Conservation (phyloP, 2,113 vertebrate species). For the Garra rufa region DNA sequence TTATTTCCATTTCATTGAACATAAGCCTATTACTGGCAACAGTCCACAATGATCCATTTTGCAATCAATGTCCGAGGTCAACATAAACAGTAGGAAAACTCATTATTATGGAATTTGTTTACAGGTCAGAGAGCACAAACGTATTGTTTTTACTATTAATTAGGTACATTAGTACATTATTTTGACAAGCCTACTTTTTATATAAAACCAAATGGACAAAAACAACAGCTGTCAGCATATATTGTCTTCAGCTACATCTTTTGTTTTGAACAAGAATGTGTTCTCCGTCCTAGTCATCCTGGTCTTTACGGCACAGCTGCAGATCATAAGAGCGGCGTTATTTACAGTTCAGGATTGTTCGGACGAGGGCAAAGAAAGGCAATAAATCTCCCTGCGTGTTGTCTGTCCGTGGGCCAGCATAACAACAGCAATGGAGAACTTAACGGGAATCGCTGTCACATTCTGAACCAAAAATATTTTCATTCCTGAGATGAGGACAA, state of each 20-base stretch:
- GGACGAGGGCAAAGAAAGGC: constrained; percentile 56
- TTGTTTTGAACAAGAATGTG: constrained; percentile 9
- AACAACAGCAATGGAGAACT: constrained; percentile 37
- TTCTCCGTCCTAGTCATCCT: constrained; percentile 23
- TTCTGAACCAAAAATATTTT: constrained; percentile 54
- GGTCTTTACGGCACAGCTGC: constrained; percentile 46
- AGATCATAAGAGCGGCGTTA: constrained; percentile 41
- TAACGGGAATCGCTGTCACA: constrained; percentile 46
- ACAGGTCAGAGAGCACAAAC: not conserved
- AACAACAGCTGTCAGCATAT: not conserved
- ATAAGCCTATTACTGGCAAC: not conserved
- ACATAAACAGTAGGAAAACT: not conserved
- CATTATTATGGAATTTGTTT: not conserved
- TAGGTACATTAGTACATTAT: not conserved
- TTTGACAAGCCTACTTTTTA: not conserved
- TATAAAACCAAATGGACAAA: not conserved
- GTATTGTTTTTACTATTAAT: not conserved
- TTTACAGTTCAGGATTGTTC: constrained; percentile 59
- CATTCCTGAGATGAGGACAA: constrained; percentile 29
- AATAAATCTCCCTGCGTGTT: constrained; percentile 57
- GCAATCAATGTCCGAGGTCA: not conserved
- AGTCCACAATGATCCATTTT: not conserved
- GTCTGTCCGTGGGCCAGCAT: constrained; percentile 39
- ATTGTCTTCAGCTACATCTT: constrained; percentile 25
- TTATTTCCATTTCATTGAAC: not conserved